Percentiles rank a stretch among this genome's conserved stretches.
Evolutionary conservation across 2,797 vertebrate species (phyloP).

Genomic region (Phalloptychus januarius): DNA sequence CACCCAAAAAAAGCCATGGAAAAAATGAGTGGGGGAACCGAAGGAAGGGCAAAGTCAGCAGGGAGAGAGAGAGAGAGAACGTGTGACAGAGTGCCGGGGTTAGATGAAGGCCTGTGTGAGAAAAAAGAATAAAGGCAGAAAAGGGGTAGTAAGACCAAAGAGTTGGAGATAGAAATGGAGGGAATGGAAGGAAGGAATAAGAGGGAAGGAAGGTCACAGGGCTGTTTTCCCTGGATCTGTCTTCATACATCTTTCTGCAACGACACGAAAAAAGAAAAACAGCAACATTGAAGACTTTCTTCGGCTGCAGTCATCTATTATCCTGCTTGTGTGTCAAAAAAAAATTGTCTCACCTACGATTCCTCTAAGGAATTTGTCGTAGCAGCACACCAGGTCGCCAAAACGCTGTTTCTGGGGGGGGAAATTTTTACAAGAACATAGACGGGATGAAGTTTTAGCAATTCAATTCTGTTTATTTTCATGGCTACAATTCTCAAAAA

Average conservation of each 20-base stretch:
- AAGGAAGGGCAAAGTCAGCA: conserved; percentile 87
- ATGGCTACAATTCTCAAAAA: not conserved
- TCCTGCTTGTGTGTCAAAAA: conserved; percentile 18
- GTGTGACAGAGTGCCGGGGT: conserved; percentile 60
- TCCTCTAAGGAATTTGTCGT: not conserved
- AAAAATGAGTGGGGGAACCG: conserved; percentile 84
- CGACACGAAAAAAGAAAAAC: not conserved
- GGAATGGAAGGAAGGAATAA: not conserved
- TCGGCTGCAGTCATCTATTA: conserved; percentile 19
- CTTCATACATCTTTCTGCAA: not conserved
- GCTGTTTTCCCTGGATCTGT: not conserved
- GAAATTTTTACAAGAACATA: not conserved
- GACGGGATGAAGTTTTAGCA: not conserved
- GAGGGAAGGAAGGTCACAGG: not conserved
- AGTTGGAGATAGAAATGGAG: not conserved
- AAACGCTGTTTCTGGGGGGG: too few species aligned
- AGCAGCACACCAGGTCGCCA: not conserved
- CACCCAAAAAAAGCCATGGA: conserved; percentile 82
- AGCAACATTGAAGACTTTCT: not conserved
- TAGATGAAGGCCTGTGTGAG: conserved; percentile 43
- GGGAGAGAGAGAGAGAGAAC: conserved; percentile 52
- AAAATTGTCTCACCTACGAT: not conserved
- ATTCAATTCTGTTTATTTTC: not conserved
- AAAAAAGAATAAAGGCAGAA: not conserved
- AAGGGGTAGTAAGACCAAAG: not conserved